Base-by-base conservation (phyloP, 2,113 vertebrate species). In the Rhizomys pruinosus region DNA sequence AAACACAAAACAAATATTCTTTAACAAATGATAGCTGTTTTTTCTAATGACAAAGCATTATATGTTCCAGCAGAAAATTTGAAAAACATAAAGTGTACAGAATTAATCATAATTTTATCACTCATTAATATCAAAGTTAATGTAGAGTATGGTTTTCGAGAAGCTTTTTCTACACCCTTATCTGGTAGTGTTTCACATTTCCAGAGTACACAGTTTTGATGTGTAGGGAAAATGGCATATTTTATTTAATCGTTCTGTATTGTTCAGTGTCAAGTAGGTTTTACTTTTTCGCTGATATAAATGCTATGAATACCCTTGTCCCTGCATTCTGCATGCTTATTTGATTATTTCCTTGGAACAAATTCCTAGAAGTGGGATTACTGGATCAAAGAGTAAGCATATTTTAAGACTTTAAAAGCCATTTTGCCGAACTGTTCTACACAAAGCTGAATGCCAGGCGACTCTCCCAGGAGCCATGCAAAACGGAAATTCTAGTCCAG, bases 341-440 rank as follows among this genome's bases (percentile, higher is more conserved):
- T 52, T 87, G 87, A 66, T 87, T 79, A 69, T 89, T 80, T 95
- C 91, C 68, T 92, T 29, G 77, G 71, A 91, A 81, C n/a, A 86
- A 47, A 94, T 86, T 91, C 95, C 93, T 89, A 77, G 79, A 79
- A 89, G 76, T 72, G 79, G 93, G 92, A 91, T 95, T 91, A 93
- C 61, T 47, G 77, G 93, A 95, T 97, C 95, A 94, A 95, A 96
- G 93, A 76, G 84, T 55, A 96, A 89, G 84, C 76, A 78, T 78
- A 59, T 69, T 92, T 84, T 81, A 91, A 92, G 95, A 80, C 94
- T 73, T 94, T 91, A 17, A 77, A 84, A 84, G 80, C n/a, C 59
- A 82, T 64, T 69, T 82, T 96, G 96, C 92, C 94, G 78, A 82
- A 69, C 0, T 71, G 87, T 84, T 74, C 84, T 55, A 61, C 27